phyloP scores from a whole-genome alignment of 2,113 vertebrate species.

The Callospermophilus lateralis region DNA sequence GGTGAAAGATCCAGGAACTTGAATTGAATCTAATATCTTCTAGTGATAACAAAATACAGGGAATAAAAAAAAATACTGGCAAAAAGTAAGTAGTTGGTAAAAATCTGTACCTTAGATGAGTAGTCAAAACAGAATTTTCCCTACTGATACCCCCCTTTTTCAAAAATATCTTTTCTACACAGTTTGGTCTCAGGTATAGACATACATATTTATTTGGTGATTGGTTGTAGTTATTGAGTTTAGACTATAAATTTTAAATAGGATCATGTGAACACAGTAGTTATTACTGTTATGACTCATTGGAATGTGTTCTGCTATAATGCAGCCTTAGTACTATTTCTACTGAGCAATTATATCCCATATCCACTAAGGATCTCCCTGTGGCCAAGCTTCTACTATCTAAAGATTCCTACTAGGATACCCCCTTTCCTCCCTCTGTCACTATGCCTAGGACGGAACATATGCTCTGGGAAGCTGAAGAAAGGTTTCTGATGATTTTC shows the following conservation, averaged over 20 bases:
- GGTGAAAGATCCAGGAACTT: background rate
- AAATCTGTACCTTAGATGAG: background rate
- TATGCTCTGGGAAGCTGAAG: background rate
- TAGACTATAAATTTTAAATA: constrained; percentile 3
- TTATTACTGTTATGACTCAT: background rate
- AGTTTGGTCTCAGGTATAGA: background rate
- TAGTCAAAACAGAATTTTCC: background rate
- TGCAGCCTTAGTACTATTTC: background rate
- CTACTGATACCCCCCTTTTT: background rate
- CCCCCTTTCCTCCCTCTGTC: background rate
- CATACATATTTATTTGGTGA: background rate
- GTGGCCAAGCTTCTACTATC: background rate
- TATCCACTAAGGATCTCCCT: background rate
- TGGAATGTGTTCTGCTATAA: background rate
- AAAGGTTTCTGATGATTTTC: background rate
- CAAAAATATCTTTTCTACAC: background rate
- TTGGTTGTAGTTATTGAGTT: background rate
- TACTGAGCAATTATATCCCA: background rate
- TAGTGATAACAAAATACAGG: background rate
- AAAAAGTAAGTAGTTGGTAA: background rate
- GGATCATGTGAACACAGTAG: background rate
- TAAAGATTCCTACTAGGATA: background rate
- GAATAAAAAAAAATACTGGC: background rate
- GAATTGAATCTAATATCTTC: background rate
- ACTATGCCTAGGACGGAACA: background rate